These are phyloP conservation scores for Shinisaurus crocodilurus DNA, from an alignment of 2,113 vertebrate genomes.

Conservation along the genomic window DNA sequence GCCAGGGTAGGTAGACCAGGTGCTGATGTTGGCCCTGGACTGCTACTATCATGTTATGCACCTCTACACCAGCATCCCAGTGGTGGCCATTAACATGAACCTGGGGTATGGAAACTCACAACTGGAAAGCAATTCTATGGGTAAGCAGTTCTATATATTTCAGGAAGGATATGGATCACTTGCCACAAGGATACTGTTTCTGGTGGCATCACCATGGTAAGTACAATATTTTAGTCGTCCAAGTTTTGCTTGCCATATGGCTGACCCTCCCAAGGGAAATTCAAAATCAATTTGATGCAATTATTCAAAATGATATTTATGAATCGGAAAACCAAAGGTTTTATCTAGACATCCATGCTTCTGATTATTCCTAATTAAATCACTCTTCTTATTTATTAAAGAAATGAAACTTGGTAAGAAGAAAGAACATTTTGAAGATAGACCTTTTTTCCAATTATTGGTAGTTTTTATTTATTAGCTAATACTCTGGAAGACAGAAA, in stretches of 20 bases:
- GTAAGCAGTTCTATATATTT: neutral
- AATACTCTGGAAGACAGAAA: too few species aligned
- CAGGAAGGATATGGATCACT: neutral
- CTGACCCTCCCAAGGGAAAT: neutral
- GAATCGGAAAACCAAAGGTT: neutral
- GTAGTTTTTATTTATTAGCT: neutral
- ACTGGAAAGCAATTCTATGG: too few species aligned
- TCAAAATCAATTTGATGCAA: neutral
- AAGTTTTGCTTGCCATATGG: neutral
- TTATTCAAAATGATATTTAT: neutral
- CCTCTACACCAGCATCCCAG: neutral
- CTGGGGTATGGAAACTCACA: too few species aligned
- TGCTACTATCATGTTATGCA: neutral
- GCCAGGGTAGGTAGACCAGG: too few species aligned
- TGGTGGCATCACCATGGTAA: neutral
- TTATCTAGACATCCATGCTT: neutral
- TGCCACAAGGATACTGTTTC: neutral
- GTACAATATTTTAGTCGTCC: neutral
- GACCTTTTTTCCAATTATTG: neutral
- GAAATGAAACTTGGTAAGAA: neutral
- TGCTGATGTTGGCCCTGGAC: too few species aligned
- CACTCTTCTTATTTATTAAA: constrained; percentile 36
- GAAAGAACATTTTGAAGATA: neutral
- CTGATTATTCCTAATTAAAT: neutral
- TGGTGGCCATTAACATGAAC: too few species aligned